Evolutionary conservation across 2,113 vertebrate genomes (phyloP), one percentile per base, ranked within the genome.

Genomic region (Pollachius pollachius): DNA sequence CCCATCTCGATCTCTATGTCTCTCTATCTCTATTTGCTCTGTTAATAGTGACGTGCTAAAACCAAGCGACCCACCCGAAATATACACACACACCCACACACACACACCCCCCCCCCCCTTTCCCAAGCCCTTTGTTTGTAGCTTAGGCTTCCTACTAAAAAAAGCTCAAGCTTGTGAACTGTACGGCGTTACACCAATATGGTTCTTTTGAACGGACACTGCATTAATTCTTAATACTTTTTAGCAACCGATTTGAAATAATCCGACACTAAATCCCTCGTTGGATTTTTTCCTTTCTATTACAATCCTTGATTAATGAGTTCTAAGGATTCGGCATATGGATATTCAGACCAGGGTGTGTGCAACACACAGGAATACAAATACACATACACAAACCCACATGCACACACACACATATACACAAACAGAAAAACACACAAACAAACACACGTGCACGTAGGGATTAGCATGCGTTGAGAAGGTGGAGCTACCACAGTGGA

Each of bases 241-340:
- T 84, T 77, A 80, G 70, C 75, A 87, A 84, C 77, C 41, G 30
- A 64, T 60, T 68, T 64, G 9, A n/a, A 58, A 75, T 88, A 80
- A 87, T 86, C 88, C 76, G 6, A 48, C 66, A 65, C 73, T 81
- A 71, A 84, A 84, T 83, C 81, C 70, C 73, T 37, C 54, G 71
- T 70, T 68, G 61, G 30, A 52, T 59, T 25, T 15, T 7, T 1
- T 13, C 54, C 16, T 52, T 69, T 8, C 41, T 52, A 37, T 71
- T 72, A 54, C 70, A 83, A 76, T 81, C 81, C 85, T 84, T 89
- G 81, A 84, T 83, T 89, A 89, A 90, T 83, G 77, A 78, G 73
- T 87, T 86, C 76, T 86, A 81, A 84, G 76, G 16, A 81, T 64
- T 23, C 77, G 82, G 69, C 89, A 89, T 89, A 87, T 88, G 88